Base-by-base conservation (phyloP, 2,113 vertebrate species). In the Bucco capensis region DNA sequence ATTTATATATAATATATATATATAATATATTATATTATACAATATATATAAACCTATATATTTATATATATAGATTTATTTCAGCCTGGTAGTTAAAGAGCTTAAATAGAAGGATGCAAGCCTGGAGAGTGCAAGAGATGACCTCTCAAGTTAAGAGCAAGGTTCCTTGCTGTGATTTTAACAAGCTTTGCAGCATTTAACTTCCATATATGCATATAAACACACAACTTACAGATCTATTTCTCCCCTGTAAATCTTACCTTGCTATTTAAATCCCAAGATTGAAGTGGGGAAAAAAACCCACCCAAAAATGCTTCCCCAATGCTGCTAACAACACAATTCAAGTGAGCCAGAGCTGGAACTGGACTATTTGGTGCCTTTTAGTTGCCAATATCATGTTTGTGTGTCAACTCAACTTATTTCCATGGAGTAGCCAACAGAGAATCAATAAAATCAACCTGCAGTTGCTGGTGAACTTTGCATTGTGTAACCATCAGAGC, bases 371-470 rank as follows among this genome's bases (percentile, higher is more conserved):
- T 88, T 86, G 11, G 77, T 86, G 74, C 46, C 90, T 95, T 56
- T 86, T 37, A 5, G n/a, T 51, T 90, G 89, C 90, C 81, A 67
- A 80, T 70, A 72, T 51, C 67, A 83, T 14, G 71, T 73, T 76
- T 83, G 71, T 83, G 71, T 73, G 81, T 95, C 92, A 80, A 79
- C 71, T 74, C 76, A 93, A 82, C 81, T 66, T 89, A 87, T 95
- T 95, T 95, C 93, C 92, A 57, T 18, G 84, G 89, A 83, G 81
- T 33, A 38, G 62, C 92, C 91, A 90, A 92, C 92, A 93, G 10
- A 1, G 67, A 88, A 96, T 94, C 94, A 93, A 96, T 91, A 89
- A 79, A 89, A 90, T 96, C 96, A 94, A 6, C 92, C 89, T 94
- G 90, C 81, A 62, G 91, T n/a, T 44, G 67, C 58, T 47, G 86